Conservation (phyloP, 2,797 vertebrate genomes). For the Poeciliopsis turneri region DNA sequence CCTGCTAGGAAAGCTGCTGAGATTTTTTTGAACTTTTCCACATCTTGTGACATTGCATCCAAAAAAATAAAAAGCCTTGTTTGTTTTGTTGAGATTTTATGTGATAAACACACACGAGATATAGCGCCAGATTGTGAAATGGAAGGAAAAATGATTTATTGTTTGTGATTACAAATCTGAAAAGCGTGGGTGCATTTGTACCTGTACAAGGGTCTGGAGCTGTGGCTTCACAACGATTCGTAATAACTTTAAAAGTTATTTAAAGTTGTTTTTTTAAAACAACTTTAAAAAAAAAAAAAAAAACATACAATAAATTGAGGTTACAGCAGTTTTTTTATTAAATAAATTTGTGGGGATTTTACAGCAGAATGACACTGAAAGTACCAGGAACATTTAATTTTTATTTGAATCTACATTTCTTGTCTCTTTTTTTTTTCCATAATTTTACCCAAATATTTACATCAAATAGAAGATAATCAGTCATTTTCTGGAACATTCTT, state of each 20-base stretch:
- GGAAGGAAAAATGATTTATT: background rate
- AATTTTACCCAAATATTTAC: background rate
- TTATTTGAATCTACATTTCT: background rate
- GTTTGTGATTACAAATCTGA: background rate
- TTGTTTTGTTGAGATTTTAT: background rate
- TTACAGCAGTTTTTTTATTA: background rate
- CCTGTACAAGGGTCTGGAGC: background rate
- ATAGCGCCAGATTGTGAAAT: background rate
- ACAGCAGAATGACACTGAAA: background rate
- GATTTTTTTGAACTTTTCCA: background rate
- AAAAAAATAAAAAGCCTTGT: background rate
- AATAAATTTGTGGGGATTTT: background rate
- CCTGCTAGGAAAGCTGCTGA: background rate
- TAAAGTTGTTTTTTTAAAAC: too few species aligned
- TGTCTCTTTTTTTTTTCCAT: background rate
- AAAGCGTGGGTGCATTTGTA: background rate
- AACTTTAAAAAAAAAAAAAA: too few species aligned
- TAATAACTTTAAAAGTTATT: background rate
- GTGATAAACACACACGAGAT: background rate
- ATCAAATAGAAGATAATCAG: background rate
- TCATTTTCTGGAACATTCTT: background rate
- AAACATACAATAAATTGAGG: background rate
- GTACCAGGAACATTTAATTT: background rate
- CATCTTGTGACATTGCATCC: background rate
- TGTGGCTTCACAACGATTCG: background rate